These are phyloP conservation scores for Sapayoa aenigma DNA, from an alignment of 2,113 vertebrate species.

Conservation along the genomic window DNA sequence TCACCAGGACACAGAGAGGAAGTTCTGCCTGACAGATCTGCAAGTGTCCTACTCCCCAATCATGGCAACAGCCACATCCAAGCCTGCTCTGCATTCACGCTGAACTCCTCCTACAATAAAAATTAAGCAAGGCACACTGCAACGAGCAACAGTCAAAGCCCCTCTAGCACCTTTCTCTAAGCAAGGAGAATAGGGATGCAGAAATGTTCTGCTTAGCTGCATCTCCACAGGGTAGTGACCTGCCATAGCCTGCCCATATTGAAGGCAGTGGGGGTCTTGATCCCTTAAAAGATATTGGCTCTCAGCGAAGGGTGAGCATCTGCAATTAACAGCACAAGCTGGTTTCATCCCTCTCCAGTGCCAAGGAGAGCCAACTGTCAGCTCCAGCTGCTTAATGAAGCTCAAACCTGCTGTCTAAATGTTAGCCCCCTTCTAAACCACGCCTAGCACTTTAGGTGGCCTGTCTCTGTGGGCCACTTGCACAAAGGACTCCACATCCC, in stretches of 20 bases:
- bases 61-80: background rate
- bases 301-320: conserved; percentile 10
- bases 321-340: conserved; percentile 46
- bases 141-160: background rate
- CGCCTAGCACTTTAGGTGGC: conserved; percentile 4
- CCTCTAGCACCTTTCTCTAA: background rate
- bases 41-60: rapidly evolving
- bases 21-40: background rate
- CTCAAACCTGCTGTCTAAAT: conserved; percentile 38
- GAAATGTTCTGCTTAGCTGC: background rate
- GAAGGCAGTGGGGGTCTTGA: conserved; percentile 1
- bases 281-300: background rate
- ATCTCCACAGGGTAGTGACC: background rate
- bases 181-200: background rate
- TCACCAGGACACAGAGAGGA: background rate
- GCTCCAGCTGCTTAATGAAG: conserved; percentile 57
- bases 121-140: background rate
- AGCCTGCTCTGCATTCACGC: background rate
- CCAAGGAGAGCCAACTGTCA: background rate
- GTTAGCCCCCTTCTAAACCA: conserved; percentile 18
- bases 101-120: background rate
- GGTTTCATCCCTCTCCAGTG: background rate
- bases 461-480: background rate
- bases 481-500: background rate
- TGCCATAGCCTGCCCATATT: background rate